Base-by-base conservation (phyloP, 2,888 invertebrate species). In the Oxyscelio sp. region DNA sequence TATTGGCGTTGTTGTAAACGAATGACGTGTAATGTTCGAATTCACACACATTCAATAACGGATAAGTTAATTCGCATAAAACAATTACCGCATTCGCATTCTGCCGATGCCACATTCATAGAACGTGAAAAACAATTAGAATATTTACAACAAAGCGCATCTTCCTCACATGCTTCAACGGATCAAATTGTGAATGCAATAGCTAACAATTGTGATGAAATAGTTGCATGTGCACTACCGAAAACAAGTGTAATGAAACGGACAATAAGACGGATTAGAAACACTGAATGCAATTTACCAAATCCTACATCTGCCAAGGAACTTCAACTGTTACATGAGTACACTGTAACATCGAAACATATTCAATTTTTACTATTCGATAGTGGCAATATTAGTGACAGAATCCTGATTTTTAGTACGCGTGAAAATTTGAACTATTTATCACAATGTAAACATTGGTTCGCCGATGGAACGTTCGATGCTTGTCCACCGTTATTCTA, bases 1-100 rank as follows among this genome's bases (percentile, higher is more conserved):
- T 58, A 58, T 38, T 52, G 52, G 52, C 52, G 52, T 22, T 52
- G 52, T 22, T 1, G 21, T 13, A 52, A 52, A 13, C 52, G 52
- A 52, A 52, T 13, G 22, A 22, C 52, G 8, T 52, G 24, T 52
- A 52, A 21, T 52, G 52, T 52, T 8, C 52, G 52, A 2, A 13
- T 52, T 21, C 52, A 52, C 22, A 52, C 52, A 52, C 21, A 22
- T 22, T 2, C 19, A 22, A 27, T 6, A 4, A 27, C 27, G 27
- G 27, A 27, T 27, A 6, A 27, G 4, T 27, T 27, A 4, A 27
- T 27, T 27, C 6, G 27, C 27, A 27, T 27, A 27, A 27, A 27
- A 27, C 3, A 27, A 4, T 3, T 4, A 27, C 27, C 27, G 6
- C 27, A 27, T 27, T 27, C 27, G 3, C 27, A 27, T 27, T 27